Evolutionary conservation across 2,113 vertebrate species (phyloP).

Genomic region (Myotis yumanensis): DNA sequence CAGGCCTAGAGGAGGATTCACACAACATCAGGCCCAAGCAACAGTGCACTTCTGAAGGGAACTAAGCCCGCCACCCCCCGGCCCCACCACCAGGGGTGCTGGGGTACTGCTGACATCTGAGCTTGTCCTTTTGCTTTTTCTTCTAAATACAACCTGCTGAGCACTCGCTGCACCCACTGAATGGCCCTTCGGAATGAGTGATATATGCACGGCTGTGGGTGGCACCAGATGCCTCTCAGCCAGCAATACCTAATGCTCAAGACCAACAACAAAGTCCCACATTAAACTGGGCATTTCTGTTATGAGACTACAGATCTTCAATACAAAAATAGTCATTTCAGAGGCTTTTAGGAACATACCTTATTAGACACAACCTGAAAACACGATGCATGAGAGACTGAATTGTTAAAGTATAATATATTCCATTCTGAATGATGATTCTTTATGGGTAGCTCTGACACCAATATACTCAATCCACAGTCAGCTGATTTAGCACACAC

Average conservation of each 20-base stretch:
- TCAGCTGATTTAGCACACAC: neutral
- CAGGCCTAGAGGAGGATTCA: neutral
- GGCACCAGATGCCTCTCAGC: neutral
- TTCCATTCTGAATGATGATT: neutral
- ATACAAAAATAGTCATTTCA: constrained; percentile 14
- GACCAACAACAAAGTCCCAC: neutral
- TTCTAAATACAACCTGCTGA: neutral
- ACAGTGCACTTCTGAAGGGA: neutral
- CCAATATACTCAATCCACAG: neutral
- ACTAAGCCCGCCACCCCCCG: neutral
- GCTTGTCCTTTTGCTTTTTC: neutral
- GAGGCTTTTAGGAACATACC: neutral
- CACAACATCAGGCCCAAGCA: too few relatives aligned
- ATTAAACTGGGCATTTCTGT: neutral
- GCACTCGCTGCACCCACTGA: neutral
- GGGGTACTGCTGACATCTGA: neutral
- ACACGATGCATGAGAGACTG: neutral
- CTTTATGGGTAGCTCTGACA: neutral
- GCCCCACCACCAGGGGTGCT: neutral
- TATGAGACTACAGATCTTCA: neutral
- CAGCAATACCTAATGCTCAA: neutral
- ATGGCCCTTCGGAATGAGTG: neutral
- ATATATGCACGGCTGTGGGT: neutral
- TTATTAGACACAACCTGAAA: neutral
- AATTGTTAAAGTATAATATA: neutral